These are phyloP conservation scores for Rhinophrynus dorsalis DNA, from an alignment of 2,797 vertebrate genomes.

Conservation along the genomic window DNA sequence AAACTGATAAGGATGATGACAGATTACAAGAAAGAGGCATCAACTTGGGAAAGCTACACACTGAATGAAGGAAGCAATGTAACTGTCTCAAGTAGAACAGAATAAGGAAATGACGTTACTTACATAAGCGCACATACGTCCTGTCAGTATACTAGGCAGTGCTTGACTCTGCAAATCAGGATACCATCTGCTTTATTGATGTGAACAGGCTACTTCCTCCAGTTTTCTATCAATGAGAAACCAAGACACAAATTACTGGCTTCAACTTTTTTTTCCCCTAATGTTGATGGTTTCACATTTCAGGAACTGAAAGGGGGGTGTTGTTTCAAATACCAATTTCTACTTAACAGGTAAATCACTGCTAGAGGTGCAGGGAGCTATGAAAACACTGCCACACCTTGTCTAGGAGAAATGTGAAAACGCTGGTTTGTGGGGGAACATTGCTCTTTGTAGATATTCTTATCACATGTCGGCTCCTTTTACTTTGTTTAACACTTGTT, in stretches of 20 bases:
- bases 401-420: conserved; percentile 35
- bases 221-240: conserved; percentile 14
- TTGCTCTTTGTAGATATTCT: conserved; percentile 51
- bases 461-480: conserved; percentile 57
- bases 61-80: conserved; percentile 14
- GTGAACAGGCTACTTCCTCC: conserved; percentile 11
- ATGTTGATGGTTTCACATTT: not conserved
- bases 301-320: not conserved
- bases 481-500: conserved; percentile 62
- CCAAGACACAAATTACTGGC: not conserved
- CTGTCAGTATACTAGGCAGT: conserved; percentile 19
- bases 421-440: conserved; percentile 1
- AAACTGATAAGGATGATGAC: too few species aligned
- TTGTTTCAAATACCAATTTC: not conserved
- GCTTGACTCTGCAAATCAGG: conserved; percentile 12
- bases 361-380: not conserved
- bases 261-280: not conserved
- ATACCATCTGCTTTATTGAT: not conserved
- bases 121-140: conserved; percentile 14
- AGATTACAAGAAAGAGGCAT: too few species aligned
- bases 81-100: conserved; percentile 8
- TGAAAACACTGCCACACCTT: conserved; percentile 52
- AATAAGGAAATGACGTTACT: conserved; percentile 42
- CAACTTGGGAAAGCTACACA: too few species aligned
- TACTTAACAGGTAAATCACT: not conserved